phyloP scores from a whole-genome alignment of 2,888 invertebrate species.

The Myopa testacea region DNA sequence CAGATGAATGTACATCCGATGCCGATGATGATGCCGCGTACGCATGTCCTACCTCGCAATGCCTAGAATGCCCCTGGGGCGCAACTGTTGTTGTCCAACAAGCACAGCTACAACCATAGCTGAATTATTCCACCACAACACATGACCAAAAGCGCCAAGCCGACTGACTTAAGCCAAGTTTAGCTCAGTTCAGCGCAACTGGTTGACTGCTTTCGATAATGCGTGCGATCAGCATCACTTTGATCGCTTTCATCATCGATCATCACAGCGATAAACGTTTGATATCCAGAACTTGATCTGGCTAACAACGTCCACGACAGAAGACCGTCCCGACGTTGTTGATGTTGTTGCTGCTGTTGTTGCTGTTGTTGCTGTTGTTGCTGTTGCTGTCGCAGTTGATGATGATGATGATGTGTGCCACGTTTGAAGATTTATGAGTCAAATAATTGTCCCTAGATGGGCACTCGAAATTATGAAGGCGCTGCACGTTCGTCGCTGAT shows the following conservation, averaged over 20 bases:
- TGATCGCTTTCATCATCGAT: constrained; percentile 39
- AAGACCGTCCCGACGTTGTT: background rate
- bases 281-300: constrained; percentile 23
- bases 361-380: background rate
- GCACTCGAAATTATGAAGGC: constrained; percentile 35
- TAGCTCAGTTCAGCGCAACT: constrained; percentile 9
- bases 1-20: background rate
- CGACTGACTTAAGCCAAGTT: constrained; percentile 16
- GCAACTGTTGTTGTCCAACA: background rate
- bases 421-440: constrained; percentile 39
- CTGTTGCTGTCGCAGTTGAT: background rate
- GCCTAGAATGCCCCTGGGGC: constrained; percentile 28
- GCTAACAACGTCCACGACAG: background rate
- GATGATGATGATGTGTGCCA: constrained; percentile 33
- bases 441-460: constrained; percentile 38
- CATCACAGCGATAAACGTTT: constrained; percentile 38
- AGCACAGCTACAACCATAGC: constrained; percentile 17
- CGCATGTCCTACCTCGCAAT: background rate
- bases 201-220: constrained; percentile 3
- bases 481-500: constrained; percentile 25
- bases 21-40: too few species aligned
- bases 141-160: background rate
- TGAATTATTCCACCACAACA: background rate
- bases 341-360: background rate
- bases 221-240: constrained; percentile 38